Conservation (phyloP, 2,113 vertebrate genomes). For the Condylura cristata region DNA sequence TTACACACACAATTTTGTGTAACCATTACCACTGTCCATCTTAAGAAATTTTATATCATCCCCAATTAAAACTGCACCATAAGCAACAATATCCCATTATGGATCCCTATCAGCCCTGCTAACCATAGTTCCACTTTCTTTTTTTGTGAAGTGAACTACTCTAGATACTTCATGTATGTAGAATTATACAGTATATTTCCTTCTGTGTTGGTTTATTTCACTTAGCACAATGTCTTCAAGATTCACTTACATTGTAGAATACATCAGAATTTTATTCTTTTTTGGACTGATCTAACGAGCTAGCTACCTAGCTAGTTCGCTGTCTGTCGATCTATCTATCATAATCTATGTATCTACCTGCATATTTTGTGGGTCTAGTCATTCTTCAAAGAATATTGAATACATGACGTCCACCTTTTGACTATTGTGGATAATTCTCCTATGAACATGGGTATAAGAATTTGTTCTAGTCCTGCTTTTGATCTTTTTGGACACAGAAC, state of each 20-base stretch:
- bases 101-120: neutral
- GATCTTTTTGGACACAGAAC: neutral
- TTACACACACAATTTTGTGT: neutral
- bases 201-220: neutral
- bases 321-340: no score
- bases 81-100: neutral
- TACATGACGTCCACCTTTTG: neutral
- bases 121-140: neutral
- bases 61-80: neutral
- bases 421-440: neutral
- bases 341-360: no score
- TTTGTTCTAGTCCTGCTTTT: neutral
- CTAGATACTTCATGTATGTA: neutral
- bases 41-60: neutral
- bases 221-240: neutral
- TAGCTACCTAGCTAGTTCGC: no score
- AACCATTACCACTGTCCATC: neutral
- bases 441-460: neutral
- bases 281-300: neutral
- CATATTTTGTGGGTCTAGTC: neutral
- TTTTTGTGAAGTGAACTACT: neutral
- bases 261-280: neutral
- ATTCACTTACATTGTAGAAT: neutral
- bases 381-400: neutral
- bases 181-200: neutral